Evolutionary conservation across 1,140 invertebrate species (phyloP), one percentile per base, ranked within the genome.

Genomic region (Conus betulinus): DNA sequence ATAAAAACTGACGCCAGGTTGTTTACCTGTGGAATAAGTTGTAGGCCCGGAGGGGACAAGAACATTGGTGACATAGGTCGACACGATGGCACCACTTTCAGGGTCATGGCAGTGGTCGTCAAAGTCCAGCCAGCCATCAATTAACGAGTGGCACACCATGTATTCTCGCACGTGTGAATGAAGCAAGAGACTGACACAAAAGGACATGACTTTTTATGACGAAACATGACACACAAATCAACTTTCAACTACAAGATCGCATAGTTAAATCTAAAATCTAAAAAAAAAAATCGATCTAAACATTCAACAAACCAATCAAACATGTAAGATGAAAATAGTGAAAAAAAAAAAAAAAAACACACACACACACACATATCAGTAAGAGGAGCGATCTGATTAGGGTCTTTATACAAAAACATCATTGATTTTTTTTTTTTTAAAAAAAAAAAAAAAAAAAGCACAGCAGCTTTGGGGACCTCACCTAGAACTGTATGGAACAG

Each of bases 121-220:
- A 11, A 15, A 81, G 10, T 81, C 79, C 79, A 81, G 79, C 79
- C 79, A 81, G 79, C 13, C 20, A 51, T 52, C 39, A n/a, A 81
- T 11, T 1, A 81, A n/a, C n/a, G 87, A 89, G 76, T 92, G 89
- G 79, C 91, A 92, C 51, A 90, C 89, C 51, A 91, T 52, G 84
- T 92, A 92, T 84, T 92, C 91, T 63, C 89, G 88, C 20, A 92
- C 88, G 84, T 90, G 91, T 27, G 91, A 88, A 90, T 92, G 89
- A 11, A 92, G 87, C 55, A 92, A 85, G 15, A 91, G 82, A 39
- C 91, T 92, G 85, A 8, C 71, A 74, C 17, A n/a, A 8, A 74
- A 39, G 20, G 7, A n/a, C 20, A 23, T 23, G 13, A 15, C 10
- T 8, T 15, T 67, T 67, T 67, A 67, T 13, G 20, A 23, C 60